phyloP scores from a whole-genome alignment of 1,140 invertebrate genomes.

The Drosophila sturtevanti region DNA sequence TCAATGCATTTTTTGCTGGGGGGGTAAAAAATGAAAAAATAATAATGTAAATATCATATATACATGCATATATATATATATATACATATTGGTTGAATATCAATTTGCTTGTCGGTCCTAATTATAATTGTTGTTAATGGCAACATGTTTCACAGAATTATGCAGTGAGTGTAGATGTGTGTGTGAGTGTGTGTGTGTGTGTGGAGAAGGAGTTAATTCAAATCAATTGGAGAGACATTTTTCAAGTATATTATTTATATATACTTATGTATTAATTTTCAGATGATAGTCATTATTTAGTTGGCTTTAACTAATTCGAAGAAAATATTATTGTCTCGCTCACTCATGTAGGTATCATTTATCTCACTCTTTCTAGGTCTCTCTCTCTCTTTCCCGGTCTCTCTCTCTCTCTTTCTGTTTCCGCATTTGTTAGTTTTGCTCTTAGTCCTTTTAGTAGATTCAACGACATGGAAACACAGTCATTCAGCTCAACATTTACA shows the following conservation, averaged over 20 bases:
- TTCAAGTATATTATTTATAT: background rate
- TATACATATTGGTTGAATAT: too few relatives aligned
- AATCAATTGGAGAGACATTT: background rate
- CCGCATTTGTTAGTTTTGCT: background rate
- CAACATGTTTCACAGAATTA: constrained; percentile 60
- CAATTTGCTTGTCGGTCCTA: constrained; percentile 62
- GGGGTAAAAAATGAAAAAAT: too few relatives aligned
- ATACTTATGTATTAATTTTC: background rate
- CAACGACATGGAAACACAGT: constrained; percentile 67
- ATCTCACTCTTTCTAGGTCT: background rate
- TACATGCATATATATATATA: background rate
- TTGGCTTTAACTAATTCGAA: background rate
- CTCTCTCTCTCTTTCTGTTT: background rate
- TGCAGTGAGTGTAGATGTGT: background rate
- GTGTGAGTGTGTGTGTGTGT: background rate
- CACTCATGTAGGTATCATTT: background rate
- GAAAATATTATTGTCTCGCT: background rate
- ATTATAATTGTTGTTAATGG: constrained; percentile 73
- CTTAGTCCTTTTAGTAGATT: constrained; percentile 46
- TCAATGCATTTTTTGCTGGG: too few relatives aligned
- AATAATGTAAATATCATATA: constrained; percentile 71
- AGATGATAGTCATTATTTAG: background rate
- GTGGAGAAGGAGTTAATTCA: background rate
- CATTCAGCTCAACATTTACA: constrained; percentile 44
- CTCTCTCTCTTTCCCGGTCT: background rate